phyloP scores from a whole-genome alignment of 1,140 invertebrate genomes.

The Sminthurides bifidus region DNA sequence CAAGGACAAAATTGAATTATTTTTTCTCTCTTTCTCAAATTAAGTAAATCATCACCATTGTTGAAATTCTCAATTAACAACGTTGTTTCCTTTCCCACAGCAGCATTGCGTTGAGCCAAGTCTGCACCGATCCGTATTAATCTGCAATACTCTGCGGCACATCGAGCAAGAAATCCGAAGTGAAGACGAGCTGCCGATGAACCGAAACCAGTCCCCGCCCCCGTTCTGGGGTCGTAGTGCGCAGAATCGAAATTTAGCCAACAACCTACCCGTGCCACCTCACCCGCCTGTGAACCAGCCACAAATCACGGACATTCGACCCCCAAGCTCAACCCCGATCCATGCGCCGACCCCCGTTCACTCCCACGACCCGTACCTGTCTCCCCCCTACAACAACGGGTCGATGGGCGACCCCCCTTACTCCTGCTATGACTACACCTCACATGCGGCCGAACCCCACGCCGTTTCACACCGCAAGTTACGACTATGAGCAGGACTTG shows the following conservation, averaged over 20 bases:
- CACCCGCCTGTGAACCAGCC: constrained; percentile 3
- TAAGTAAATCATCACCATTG: no score
- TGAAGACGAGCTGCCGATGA: constrained; percentile 41
- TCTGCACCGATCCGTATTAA: constrained; percentile 79
- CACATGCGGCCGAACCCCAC: constrained; percentile 24
- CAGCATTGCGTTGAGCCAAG: constrained; percentile 78
- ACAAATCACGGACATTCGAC: constrained; percentile 17
- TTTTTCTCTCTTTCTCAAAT: no score
- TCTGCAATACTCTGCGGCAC: constrained; percentile 81
- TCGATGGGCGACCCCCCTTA: constrained; percentile 3
- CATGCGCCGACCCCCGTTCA: not conserved
- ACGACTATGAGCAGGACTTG: constrained; percentile 27
- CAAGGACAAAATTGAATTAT: not conserved
- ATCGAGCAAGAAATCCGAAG: constrained; percentile 82
- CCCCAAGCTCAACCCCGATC: not conserved
- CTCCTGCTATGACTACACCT: constrained; percentile 24
- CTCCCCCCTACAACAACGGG: constrained; percentile 4
- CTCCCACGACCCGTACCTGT: constrained; percentile 20
- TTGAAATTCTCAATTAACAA: no score
- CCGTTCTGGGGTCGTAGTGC: constrained; percentile 16
- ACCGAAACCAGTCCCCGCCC: constrained; percentile 21
- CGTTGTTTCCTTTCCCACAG: constrained; percentile 36
- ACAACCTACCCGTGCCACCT: not conserved
- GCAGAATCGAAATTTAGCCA: constrained; percentile 2
- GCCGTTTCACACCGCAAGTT: constrained; percentile 28